Base-by-base conservation (phyloP, 2,888 invertebrate genomes). In the Pristionchus arcanus region DNA sequence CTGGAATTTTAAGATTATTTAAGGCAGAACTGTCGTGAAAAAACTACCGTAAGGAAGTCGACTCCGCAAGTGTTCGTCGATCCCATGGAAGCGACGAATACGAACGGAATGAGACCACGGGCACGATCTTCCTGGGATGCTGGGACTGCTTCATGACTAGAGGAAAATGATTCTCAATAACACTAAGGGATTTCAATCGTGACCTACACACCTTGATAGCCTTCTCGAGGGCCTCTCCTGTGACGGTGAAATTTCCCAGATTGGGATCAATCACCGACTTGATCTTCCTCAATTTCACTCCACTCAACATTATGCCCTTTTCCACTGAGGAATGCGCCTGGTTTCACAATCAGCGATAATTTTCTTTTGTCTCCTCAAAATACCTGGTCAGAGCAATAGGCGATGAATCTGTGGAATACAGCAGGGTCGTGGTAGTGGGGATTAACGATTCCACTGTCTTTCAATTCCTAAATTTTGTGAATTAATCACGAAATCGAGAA, bases 51-150 rank as follows among this genome's bases (percentile, higher is more conserved):
- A 37, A 87, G 31, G 49, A 42, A 87, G 96, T 99, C 99, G 94
- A 99, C 99, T 3, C 98, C 97, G 95, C 99, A 99, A 31, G 98
- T 97, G 0, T 98, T 98, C 0, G 99, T 99, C 0, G 98, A 98
- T 31, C 99, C 99, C 55, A 94, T 91, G 19, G 94, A 94, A 13
- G 93, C 94, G 59, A 94, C 87, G 88, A 94, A 90, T 90, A 94
- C 93, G 90, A 95, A 95, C n/a, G 95, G 95, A 49, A 94, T 93
- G 28, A 92, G 92, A 1, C 95, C 95, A 21, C 91, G 91, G 19
- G 91, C 92, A 25, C 93, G 92, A 87, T 94, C 94, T 84, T 95
- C 93, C 92, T 93, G 77, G 7, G 55, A 31, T 16, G 2, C n/a
- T n/a, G n/a, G n/a, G n/a, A n/a, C n/a, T n/a, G n/a, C n/a, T n/a